Conservation (phyloP, 1,140 invertebrate genomes). For the Battus philenor region DNA sequence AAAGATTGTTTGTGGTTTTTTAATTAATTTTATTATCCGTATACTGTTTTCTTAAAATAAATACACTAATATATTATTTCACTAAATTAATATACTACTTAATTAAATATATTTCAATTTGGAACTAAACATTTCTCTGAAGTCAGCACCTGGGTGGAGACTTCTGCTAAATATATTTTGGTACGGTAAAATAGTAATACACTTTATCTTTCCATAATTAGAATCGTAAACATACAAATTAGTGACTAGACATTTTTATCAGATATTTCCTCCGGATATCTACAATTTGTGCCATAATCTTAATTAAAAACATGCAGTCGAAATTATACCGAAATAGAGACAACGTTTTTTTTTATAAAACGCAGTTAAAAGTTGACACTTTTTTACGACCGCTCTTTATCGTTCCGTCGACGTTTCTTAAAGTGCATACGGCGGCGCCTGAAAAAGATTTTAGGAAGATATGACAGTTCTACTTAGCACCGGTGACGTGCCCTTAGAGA, state of each 20-base stretch:
- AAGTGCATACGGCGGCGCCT: conserved; percentile 30
- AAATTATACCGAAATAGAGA: conserved; percentile 22
- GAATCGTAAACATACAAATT: conserved; percentile 27
- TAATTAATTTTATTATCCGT: no score
- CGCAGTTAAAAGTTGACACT: conserved; percentile 17
- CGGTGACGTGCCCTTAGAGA: conserved; percentile 11
- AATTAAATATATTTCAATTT: no score
- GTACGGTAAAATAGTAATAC: no score
- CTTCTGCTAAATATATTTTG: no score
- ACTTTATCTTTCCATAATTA: conserved; percentile 7
- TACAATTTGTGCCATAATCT: conserved; percentile 52
- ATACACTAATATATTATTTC: no score
- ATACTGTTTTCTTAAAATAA: no score
- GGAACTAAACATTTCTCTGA: no score
- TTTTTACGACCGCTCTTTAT: conserved; percentile 35
- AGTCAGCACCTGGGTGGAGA: no score
- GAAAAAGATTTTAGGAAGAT: conserved; percentile 14
- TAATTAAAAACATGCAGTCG: conserved; percentile 52
- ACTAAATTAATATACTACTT: no score
- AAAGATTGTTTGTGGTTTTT: no score
- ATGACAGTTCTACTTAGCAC: conserved; percentile 8
- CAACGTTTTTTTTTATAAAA: conserved; percentile 27
- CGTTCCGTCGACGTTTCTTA: conserved; percentile 32
- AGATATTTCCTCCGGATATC: conserved; percentile 55
- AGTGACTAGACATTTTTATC: conserved; percentile 33